Evolutionary conservation across 2,888 invertebrate genomes (phyloP).

Genomic region (Drosophila nr. medialis): DNA sequence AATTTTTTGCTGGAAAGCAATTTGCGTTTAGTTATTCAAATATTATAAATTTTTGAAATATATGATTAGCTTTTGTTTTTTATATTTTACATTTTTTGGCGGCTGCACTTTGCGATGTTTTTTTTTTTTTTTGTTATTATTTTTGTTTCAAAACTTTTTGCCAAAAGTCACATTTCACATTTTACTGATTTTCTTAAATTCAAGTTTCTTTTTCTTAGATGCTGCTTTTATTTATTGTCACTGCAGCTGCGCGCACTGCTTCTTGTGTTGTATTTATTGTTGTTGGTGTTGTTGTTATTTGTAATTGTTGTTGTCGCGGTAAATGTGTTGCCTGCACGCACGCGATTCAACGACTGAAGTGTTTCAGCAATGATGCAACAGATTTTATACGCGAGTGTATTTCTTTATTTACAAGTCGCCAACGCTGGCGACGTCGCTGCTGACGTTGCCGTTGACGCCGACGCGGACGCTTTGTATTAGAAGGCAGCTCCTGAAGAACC

Average conservation of each 20-base stretch:
- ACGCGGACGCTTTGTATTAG: slow-evolving; percentile 63
- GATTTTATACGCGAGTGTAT: slow-evolving; percentile 84
- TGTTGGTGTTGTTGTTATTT: slow-evolving; percentile 36
- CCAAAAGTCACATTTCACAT: slow-evolving; percentile 25
- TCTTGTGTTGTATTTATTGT: slow-evolving; percentile 29
- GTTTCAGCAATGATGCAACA: slow-evolving; percentile 85
- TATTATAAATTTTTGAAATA: neutral
- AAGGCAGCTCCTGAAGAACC: slow-evolving; percentile 79
- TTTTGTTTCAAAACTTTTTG: neutral
- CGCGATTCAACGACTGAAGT: slow-evolving; percentile 85
- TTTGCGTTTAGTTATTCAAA: neutral
- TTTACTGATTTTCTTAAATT: slow-evolving; percentile 21
- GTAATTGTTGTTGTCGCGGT: slow-evolving; percentile 54
- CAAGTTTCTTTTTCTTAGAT: slow-evolving; percentile 14
- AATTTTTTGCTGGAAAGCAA: slow-evolving; percentile 10
- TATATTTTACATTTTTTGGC: slow-evolving; percentile 18
- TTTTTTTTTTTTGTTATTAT: slow-evolving; percentile 8
- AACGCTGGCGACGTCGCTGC: slow-evolving; percentile 57
- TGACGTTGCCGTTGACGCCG: slow-evolving; percentile 27
- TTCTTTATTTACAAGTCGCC: slow-evolving; percentile 76
- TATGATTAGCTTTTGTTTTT: slow-evolving; percentile 6
- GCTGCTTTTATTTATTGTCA: slow-evolving; percentile 30
- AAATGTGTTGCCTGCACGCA: slow-evolving; percentile 80
- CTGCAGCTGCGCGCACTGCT: slow-evolving; percentile 58
- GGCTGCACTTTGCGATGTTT: slow-evolving; percentile 15